Percentiles rank a stretch among this genome's conserved stretches.
phyloP scores from a whole-genome alignment of 2,888 invertebrate genomes.

The Autographa gamma region DNA sequence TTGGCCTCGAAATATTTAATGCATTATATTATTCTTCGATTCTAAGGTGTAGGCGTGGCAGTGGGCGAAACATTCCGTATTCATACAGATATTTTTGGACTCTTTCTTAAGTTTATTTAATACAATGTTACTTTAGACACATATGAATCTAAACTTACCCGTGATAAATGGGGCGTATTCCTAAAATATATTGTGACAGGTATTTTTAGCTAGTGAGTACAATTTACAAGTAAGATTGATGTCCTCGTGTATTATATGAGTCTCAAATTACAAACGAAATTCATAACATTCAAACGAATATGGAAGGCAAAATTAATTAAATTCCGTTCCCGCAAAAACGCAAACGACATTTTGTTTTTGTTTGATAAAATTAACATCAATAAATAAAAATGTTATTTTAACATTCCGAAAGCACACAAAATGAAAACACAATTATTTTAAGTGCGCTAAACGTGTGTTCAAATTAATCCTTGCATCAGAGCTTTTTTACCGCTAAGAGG shows the following conservation, averaged over 20 bases:
- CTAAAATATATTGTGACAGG: slow-evolving; percentile 21
- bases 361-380: neutral
- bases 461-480: slow-evolving; percentile 41
- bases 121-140: slow-evolving; percentile 29
- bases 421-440: slow-evolving; percentile 18
- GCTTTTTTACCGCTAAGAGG: slow-evolving; percentile 40
- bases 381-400: slow-evolving; percentile 15
- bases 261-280: neutral
- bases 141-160: slow-evolving; percentile 38
- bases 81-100: slow-evolving; percentile 5
- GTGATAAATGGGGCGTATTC: slow-evolving; percentile 23
- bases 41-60: neutral
- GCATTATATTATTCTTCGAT: neutral
- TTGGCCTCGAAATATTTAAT: neutral
- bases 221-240: neutral
- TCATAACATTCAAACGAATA: neutral
- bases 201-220: neutral
- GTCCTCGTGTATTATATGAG: neutral
- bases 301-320: neutral
- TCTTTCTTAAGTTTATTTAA: slow-evolving; percentile 11
- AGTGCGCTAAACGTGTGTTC: slow-evolving; percentile 21
- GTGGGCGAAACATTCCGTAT: neutral
- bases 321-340: neutral
- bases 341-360: neutral
- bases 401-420: slow-evolving; percentile 8